Evolutionary conservation across 2,797 vertebrate species (phyloP).

Genomic region (Sebastes matsubarae): DNA sequence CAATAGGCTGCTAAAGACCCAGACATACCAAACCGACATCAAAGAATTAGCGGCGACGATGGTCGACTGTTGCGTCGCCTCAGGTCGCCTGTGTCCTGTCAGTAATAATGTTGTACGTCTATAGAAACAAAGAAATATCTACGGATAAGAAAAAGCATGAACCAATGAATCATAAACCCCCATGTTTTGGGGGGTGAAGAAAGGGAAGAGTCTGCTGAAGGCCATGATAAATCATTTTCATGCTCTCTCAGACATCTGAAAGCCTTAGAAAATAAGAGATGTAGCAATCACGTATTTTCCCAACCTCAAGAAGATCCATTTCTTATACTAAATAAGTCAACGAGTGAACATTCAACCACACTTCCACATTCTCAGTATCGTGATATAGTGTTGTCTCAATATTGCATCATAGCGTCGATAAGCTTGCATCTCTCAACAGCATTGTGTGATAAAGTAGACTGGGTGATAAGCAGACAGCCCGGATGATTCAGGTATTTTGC

Average conservation of each 20-base stretch:
- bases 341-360: background rate
- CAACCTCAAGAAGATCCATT: background rate
- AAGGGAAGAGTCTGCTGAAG: background rate
- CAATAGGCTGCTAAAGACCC: background rate
- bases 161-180: background rate
- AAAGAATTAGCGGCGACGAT: too few relatives aligned
- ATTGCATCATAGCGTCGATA: background rate
- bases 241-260: background rate
- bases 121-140: too few relatives aligned
- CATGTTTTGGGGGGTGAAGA: background rate
- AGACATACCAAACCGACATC: too few relatives aligned
- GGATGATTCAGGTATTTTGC: slow-evolving; percentile 35
- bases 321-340: background rate
- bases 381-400: background rate
- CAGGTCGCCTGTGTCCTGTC: too few relatives aligned
- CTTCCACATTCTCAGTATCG: background rate
- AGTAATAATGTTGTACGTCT: background rate
- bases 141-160: background rate
- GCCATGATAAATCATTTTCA: background rate
- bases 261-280: background rate
- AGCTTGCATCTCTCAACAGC: background rate
- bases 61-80: too few relatives aligned
- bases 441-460: background rate
- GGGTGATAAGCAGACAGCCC: slow-evolving; percentile 13
- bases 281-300: background rate